Evolutionary conservation across 2,888 invertebrate species (phyloP).

Genomic region (Sesia bembeciformis): DNA sequence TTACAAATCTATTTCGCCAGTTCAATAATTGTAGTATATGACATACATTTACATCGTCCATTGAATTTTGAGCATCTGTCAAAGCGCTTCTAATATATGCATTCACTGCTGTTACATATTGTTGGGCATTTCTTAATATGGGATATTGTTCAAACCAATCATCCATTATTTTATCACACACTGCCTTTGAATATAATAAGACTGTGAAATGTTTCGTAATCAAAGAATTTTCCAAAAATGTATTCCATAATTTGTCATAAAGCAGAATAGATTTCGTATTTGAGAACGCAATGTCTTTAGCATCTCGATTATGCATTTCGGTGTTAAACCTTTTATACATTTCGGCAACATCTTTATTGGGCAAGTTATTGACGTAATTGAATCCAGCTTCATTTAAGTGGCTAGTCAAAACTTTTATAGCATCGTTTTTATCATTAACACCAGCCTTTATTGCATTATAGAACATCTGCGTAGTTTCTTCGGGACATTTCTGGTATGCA

Average conservation of each 20-base stretch:
- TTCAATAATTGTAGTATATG: constrained; percentile 60
- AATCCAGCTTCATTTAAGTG: constrained; percentile 28
- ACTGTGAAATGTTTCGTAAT: constrained; percentile 41
- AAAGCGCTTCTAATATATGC: constrained; percentile 50
- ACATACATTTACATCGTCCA: constrained; percentile 50
- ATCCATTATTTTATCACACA: constrained; percentile 47
- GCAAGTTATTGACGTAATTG: constrained; percentile 13
- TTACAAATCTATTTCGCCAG: constrained; percentile 69
- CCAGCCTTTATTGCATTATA: constrained; percentile 22
- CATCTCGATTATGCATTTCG: constrained; percentile 26
- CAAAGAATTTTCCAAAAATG: constrained; percentile 15
- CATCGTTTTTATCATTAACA: constrained; percentile 9
- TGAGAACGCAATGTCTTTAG: constrained; percentile 17
- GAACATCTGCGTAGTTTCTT: constrained; percentile 19
- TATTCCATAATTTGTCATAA: constrained; percentile 46
- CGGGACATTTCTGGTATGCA: constrained; percentile 40
- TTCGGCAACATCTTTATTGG: constrained; percentile 9
- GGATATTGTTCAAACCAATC: constrained; percentile 69
- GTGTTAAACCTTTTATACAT: constrained; percentile 37
- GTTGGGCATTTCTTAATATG: constrained; percentile 66
- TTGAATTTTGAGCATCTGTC: constrained; percentile 17
- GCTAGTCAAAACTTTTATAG: constrained; percentile 3
- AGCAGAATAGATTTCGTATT: constrained; percentile 61
- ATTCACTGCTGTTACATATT: constrained; percentile 61
- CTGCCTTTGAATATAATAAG: constrained; percentile 63